Base-by-base conservation (phyloP, 2,113 vertebrate genomes). In the Natator depressus region DNA sequence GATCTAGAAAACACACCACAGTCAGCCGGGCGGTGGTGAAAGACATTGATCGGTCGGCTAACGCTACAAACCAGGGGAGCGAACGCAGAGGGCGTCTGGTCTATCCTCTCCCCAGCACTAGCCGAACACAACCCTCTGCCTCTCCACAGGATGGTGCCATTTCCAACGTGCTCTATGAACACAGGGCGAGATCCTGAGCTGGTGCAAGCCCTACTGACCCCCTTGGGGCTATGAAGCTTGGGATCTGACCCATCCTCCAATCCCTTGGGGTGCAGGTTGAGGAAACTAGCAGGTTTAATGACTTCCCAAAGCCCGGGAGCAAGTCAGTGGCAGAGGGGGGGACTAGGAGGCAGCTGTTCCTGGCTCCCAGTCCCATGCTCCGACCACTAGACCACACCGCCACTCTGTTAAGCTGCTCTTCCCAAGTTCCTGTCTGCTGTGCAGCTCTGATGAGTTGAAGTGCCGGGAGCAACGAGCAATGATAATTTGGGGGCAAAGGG, bases 1-100 rank as follows among this genome's bases (percentile, higher is more conserved):
- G 92, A 75, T 98, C 99, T 99, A 91, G 46, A 87, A 69, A 78
- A 94, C 87, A 96, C 49, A 87, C 2, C 27, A 92, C 31, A 88
- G 46, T 27, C 75, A 65, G 2, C 20, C 89, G 8, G 29, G 8
- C 22, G 54, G 93, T 38, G 50, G 75, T 17, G 78, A 80, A 3
- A 47, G 83, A 53, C 27, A 78, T 29, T 78, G 80, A 49, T 75
- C 31, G 31, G 1, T 25, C 80, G 80, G 81, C 42, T 86, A 92
- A 91, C 82, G 49, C 85, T 80, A 65, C 55, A 62, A 78, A 55
- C 0, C 2, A 1, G 38, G 72, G 24, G 62, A 88, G 84, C 80
- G 51, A 62, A 22, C 9, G 59, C 88, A 6, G 62, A 90, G 55
- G 29, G 27, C 69, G 50, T 20, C 10, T 19, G 35, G 4, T 81